Evolutionary conservation across 1,140 invertebrate species (phyloP).

Genomic region (Frieseomelitta varia): DNA sequence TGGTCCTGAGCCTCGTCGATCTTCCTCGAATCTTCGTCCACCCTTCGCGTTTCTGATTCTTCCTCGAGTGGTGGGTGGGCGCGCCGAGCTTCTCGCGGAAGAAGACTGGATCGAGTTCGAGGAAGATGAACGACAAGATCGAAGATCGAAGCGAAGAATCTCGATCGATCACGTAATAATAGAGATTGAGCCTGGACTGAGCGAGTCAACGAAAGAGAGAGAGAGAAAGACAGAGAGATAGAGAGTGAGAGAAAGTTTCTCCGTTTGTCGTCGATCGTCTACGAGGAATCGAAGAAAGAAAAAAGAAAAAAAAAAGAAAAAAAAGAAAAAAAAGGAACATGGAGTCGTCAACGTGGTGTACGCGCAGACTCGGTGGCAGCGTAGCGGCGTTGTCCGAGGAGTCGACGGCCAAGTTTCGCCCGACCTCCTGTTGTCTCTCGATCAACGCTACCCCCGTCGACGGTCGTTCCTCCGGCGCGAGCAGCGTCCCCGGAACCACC

Average conservation of each 20-base stretch:
- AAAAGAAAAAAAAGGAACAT: too few relatives aligned
- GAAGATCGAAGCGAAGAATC: too few relatives aligned
- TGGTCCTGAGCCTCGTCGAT: slow-evolving; percentile 1
- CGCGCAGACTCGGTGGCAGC: slow-evolving; percentile 28
- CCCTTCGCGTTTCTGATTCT: neutral
- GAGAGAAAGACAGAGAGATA: too few relatives aligned
- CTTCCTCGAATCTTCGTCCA: slow-evolving; percentile 26
- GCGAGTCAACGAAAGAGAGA: too few relatives aligned
- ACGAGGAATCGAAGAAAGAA: neutral
- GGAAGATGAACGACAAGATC: slow-evolving; percentile 8
- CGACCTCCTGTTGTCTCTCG: neutral
- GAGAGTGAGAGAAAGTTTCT: too few relatives aligned
- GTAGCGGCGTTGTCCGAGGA: slow-evolving; percentile 12
- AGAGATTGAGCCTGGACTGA: too few relatives aligned
- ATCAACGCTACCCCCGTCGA: too few relatives aligned
- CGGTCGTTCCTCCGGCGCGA: slow-evolving; percentile 1
- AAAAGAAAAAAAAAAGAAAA: too few relatives aligned
- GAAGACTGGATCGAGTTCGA: neutral
- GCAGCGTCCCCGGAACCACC: neutral
- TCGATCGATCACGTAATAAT: too few relatives aligned
- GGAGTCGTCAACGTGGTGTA: slow-evolving; percentile 46
- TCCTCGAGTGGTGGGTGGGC: too few relatives aligned
- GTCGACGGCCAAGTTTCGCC: neutral
- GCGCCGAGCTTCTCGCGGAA: too few relatives aligned
- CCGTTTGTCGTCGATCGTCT: too few relatives aligned